Evolutionary conservation across 1,140 invertebrate species (phyloP), one percentile per base, ranked within the genome.

Genomic region (Philaenus spumarius): DNA sequence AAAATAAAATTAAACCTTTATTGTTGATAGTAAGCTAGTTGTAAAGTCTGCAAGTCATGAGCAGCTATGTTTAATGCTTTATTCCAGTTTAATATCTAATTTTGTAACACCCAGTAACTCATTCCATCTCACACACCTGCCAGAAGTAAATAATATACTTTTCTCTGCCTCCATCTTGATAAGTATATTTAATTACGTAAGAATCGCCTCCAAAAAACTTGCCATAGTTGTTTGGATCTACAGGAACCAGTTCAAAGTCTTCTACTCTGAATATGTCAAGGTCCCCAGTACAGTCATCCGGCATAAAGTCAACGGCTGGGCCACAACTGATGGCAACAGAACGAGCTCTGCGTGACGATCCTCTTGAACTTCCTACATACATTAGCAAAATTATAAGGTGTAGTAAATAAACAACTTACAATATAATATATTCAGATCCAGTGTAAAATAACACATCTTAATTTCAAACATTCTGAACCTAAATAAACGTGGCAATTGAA

Each of bases 111-210:
- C n/a, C n/a, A n/a, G n/a, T n/a, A n/a, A n/a, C n/a, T n/a, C n/a
- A n/a, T n/a, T n/a, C n/a, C n/a, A n/a, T n/a, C n/a, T n/a, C n/a
- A n/a, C n/a, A n/a, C 26, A 63, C 62, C 73, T 84, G 82, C 89
- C 89, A 92, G 60, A 81, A 83, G 65, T 90, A 90, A 6, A 90
- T 73, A 40, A 91, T 80, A 62, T 77, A 76, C 11, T 75, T 71
- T 56, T 77, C 71, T 2, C 52, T n/a, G 1, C 72, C 73, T 2
- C 77, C 74, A 12, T 78, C 71, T 7, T 75, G 71, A 61, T 85
- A 88, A 23, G 80, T 79, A 67, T 92, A 92, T 61, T 82, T 80
- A 19, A 90, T 73, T 5, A 90, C 80, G 58, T 91, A 92, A 1
- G 84, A 84, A 57, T 89, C 87, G 23, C 85, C 84, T 55, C 85